Conservation (phyloP, 2,888 invertebrate genomes). For the Mimumesa dahlbomi region DNA sequence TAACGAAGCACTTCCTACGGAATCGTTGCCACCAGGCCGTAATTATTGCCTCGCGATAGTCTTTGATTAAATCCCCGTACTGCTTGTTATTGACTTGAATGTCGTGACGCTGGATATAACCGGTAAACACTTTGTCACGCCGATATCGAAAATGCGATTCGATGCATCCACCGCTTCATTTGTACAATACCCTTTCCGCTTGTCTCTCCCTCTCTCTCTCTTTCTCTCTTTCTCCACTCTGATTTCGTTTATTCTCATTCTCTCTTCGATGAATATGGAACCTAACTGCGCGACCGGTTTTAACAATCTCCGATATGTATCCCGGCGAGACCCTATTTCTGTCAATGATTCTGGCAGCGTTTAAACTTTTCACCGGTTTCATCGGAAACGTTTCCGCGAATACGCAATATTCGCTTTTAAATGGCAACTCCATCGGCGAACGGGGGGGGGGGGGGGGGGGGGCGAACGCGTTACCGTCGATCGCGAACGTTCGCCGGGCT, state of each 20-base stretch:
- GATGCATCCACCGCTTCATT: too few species aligned
- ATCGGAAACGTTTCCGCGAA: constrained; percentile 2
- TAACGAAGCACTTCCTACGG: constrained; percentile 56
- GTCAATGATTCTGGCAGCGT: background rate
- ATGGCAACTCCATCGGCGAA: background rate
- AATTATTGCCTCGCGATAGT: constrained; percentile 57
- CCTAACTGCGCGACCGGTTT: background rate
- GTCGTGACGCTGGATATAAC: too few species aligned
- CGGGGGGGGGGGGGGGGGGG: too few species aligned
- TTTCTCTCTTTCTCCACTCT: background rate
- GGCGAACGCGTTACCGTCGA: too few species aligned
- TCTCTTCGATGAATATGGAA: background rate
- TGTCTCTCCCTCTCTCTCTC: background rate
- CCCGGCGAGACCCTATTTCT: background rate
- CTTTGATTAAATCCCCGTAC: constrained; percentile 33
- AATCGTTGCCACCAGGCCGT: constrained; percentile 56
- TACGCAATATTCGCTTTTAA: background rate
- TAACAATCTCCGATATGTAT: constrained; percentile 4
- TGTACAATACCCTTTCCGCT: background rate
- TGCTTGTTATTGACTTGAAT: constrained; percentile 19
- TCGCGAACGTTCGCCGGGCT: too few species aligned
- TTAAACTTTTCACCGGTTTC: constrained; percentile 12
- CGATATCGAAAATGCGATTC: constrained; percentile 22
- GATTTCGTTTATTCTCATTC: background rate
- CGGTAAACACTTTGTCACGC: constrained; percentile 23